Evolutionary conservation across 2,888 invertebrate genomes (phyloP).

Genomic region (Lampropteryx suffumata): DNA sequence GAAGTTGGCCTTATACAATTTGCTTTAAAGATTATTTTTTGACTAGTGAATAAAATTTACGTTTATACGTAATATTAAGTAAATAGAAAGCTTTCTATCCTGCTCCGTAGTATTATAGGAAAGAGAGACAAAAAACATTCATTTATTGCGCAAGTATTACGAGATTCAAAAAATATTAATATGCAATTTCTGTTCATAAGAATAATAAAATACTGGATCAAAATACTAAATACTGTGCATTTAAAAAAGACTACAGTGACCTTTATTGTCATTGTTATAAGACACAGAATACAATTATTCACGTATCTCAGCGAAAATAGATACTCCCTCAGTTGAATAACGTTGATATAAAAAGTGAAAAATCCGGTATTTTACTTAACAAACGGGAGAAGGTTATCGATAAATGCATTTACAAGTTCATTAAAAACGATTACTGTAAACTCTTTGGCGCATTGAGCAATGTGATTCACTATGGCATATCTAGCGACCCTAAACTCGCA

Average conservation of each 20-base stretch:
- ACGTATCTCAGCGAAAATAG: too few species aligned
- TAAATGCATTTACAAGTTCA: constrained; percentile 18
- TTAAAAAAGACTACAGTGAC: too few species aligned
- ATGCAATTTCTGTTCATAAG: background rate
- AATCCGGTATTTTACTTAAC: too few species aligned
- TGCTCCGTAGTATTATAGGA: constrained; percentile 35
- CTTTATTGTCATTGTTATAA: too few species aligned
- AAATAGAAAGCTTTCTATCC: constrained; percentile 55
- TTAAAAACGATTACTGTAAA: constrained; percentile 31
- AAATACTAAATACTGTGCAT: too few species aligned
- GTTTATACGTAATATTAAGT: constrained; percentile 59
- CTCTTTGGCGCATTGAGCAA: constrained; percentile 82
- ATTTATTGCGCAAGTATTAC: constrained; percentile 19
- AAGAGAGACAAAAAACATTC: constrained; percentile 34
- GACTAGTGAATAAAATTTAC: constrained; percentile 77
- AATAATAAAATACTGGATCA: too few species aligned
- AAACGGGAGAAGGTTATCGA: too few species aligned
- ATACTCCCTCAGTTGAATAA: too few species aligned
- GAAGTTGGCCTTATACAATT: constrained; percentile 38
- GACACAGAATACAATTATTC: too few species aligned
- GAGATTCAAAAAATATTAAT: constrained; percentile 14
- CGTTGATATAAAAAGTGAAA: too few species aligned
- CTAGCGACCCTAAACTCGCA: constrained; percentile 69
- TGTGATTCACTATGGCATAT: constrained; percentile 62
- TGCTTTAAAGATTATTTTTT: constrained; percentile 67